Conservation (phyloP, 2,888 invertebrate species). For the Ptychoptera albimana region DNA sequence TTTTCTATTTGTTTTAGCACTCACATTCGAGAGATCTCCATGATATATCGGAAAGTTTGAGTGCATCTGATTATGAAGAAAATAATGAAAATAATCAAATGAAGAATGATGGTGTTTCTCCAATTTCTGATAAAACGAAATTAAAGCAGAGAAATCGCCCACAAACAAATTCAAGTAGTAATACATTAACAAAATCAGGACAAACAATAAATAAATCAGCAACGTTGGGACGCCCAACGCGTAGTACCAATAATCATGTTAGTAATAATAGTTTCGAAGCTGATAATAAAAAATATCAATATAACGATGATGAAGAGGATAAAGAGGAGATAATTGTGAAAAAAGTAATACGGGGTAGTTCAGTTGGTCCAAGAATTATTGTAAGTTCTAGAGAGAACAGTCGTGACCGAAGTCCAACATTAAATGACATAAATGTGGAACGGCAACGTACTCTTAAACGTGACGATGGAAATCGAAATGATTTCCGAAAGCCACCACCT, state of each 20-base stretch:
- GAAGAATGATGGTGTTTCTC: conserved; percentile 6
- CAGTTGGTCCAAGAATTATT: too few species aligned
- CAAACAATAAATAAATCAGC: conserved; percentile 7
- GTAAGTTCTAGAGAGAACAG: not conserved
- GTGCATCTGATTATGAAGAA: conserved; percentile 25
- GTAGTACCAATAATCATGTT: not conserved
- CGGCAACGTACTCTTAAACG: not conserved
- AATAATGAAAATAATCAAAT: conserved; percentile 3
- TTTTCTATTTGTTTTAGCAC: conserved; percentile 11
- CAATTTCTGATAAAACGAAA: conserved; percentile 1
- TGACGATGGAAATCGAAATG: conserved; percentile 5
- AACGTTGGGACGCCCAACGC: conserved; percentile 1
- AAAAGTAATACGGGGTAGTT: too few species aligned
- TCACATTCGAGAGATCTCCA: conserved; percentile 34
- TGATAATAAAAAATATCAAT: not conserved
- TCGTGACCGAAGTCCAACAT: not conserved
- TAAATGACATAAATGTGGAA: not conserved
- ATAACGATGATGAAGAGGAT: too few species aligned
- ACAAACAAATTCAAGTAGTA: not conserved
- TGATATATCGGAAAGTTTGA: conserved; percentile 27
- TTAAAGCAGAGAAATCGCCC: conserved; percentile 1
- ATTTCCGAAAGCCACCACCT: conserved; percentile 13
- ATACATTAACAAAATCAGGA: not conserved
- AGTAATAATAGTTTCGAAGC: not conserved
- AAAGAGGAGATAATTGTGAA: too few species aligned